These are phyloP conservation scores for Cydia splendana DNA, from an alignment of 1,140 invertebrate species.

Conservation along the genomic window DNA sequence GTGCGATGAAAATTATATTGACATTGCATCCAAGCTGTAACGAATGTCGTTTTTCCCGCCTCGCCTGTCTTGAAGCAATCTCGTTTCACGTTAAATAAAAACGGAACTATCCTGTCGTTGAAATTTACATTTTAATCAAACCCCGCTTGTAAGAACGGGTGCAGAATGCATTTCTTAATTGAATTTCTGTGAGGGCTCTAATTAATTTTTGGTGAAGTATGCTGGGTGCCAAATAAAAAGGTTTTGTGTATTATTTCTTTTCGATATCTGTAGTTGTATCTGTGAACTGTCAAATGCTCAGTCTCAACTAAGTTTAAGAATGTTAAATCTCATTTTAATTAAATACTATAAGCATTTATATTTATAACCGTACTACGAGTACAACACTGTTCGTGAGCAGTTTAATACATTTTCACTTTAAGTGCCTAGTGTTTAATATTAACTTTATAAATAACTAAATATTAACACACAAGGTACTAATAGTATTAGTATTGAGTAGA, in stretches of 20 bases:
- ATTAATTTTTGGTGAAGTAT: not conserved
- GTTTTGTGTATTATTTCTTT: not conserved
- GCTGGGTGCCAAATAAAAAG: not conserved
- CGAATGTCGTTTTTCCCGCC: not conserved
- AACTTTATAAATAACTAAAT: no score
- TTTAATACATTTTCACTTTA: no score
- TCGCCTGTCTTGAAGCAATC: not conserved
- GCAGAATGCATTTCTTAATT: constrained; percentile 21
- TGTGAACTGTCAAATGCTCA: no score
- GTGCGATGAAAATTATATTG: not conserved
- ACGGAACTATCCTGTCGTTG: not conserved
- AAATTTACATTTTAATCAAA: constrained; percentile 27
- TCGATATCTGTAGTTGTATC: no score
- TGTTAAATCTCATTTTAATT: no score
- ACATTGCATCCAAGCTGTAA: not conserved
- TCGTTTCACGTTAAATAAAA: not conserved
- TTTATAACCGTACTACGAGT: no score
- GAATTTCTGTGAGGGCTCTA: not conserved
- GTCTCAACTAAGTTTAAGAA: no score
- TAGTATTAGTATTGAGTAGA: no score
- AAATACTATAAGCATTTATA: no score
- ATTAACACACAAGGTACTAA: no score
- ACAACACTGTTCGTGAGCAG: no score
- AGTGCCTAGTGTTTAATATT: no score
- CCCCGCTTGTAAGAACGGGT: not conserved